Base-by-base conservation (phyloP, 2,797 vertebrate genomes). In the Pristis pectinata region DNA sequence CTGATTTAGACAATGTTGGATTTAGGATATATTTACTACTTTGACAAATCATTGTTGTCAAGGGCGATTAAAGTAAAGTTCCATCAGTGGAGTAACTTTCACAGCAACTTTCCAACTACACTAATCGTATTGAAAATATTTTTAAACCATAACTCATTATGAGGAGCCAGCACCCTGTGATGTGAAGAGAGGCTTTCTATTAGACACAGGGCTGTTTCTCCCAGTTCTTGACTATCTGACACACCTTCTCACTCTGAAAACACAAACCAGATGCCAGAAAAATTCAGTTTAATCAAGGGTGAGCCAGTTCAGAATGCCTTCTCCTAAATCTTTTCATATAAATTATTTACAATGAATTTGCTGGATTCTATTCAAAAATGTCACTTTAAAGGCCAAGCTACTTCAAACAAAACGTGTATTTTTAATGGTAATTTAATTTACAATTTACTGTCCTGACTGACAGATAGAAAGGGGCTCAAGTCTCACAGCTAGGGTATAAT, bases 321-420 rank as follows among this genome's bases (percentile, higher is more conserved):
- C 87, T 91, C 87, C 87, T 91, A 91, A 91, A 91, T 91, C 87
- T 91, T 91, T 91, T 91, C 87, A 67, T 67, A 91, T 91, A 91
- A 91, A 91, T 91, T 67, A 91, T 91, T 91, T 91, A 67, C 87
- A 91, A 91, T 67, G 87, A 91, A 91, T 91, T 91, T 91, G 59
- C 61, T 91, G 87, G 87, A 91, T 41, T 41, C 61, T 24, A n/a
- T 91, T 91, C 87, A 91, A 91, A 67, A 67, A 91, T 91, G 87
- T 37, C 87, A 91, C 87, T 67, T 11, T 64, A 67, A 67, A 61
- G 56, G n/a, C 61, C 87, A 91, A 41, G 87, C 87, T 67, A 91
- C 87, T 91, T 91, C 87, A 91, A 91, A 91, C 87, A 91, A 91
- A 67, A 91, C 24, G 37, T 67, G 87, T 91, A 67, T 67, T 91